phyloP scores from a whole-genome alignment of 1,140 invertebrate species.

The Coelopa frigida region DNA sequence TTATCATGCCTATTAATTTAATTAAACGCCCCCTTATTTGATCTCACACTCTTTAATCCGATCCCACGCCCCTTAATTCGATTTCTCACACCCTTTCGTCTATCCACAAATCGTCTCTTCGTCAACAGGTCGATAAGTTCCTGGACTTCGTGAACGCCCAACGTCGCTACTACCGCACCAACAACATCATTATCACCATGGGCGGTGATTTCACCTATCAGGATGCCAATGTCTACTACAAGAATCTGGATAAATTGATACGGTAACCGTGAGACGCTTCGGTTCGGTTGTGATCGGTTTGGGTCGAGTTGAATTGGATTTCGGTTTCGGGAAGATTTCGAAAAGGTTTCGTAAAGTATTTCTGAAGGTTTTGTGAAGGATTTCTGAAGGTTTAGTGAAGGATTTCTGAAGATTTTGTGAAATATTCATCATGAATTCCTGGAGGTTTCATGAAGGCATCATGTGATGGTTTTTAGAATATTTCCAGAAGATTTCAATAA shows the following conservation, averaged over 20 bases:
- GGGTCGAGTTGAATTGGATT: too few species aligned
- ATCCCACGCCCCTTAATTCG: background rate
- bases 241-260: slow-evolving; percentile 85
- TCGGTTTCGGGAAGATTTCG: too few species aligned
- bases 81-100: background rate
- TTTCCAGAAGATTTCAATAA: too few species aligned
- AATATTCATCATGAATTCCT: too few species aligned
- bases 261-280: slow-evolving; percentile 58
- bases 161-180: slow-evolving; percentile 54
- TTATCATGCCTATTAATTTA: background rate
- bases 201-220: slow-evolving; percentile 90
- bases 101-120: background rate
- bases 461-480: too few species aligned
- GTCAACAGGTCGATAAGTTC: slow-evolving; percentile 50
- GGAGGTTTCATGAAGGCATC: too few species aligned
- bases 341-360: too few species aligned
- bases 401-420: too few species aligned
- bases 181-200: slow-evolving; percentile 86
- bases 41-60: background rate
- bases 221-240: slow-evolving; percentile 76
- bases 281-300: too few species aligned
- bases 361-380: too few species aligned
- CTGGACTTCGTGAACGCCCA: slow-evolving; percentile 51
- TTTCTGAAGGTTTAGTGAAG: too few species aligned
- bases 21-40: background rate